Evolutionary conservation across 2,888 invertebrate genomes (phyloP).

Genomic region (Synergus itoensis): DNA sequence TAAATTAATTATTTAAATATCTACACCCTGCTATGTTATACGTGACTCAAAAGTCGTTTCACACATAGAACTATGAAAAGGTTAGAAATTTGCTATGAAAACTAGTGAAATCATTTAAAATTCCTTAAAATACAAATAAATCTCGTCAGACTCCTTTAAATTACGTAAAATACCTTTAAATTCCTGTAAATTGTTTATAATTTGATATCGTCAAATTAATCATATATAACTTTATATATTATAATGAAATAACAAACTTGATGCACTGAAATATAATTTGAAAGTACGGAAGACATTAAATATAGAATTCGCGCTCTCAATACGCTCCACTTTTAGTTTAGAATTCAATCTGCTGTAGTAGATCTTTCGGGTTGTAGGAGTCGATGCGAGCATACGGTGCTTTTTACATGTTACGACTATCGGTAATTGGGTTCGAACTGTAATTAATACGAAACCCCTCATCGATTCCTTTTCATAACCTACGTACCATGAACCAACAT

Average conservation of each 20-base stretch:
- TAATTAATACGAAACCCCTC: slow-evolving; percentile 18
- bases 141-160: too few relatives aligned
- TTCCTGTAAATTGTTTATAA: too few relatives aligned
- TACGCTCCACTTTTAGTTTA: background rate
- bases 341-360: background rate
- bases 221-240: too few relatives aligned
- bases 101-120: too few relatives aligned
- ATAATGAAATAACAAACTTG: too few relatives aligned
- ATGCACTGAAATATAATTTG: too few relatives aligned
- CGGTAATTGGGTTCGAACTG: slow-evolving; percentile 14
- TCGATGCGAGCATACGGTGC: background rate
- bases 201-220: too few relatives aligned
- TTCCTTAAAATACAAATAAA: too few relatives aligned
- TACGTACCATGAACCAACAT: slow-evolving; percentile 4
- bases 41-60: background rate
- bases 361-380: background rate
- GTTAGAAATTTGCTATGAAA: background rate
- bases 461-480: slow-evolving; percentile 15
- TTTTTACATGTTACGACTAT: slow-evolving; percentile 13
- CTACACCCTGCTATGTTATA: background rate
- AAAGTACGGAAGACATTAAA: background rate
- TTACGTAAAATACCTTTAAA: too few relatives aligned
- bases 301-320: background rate
- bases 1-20: slow-evolving; percentile 1
- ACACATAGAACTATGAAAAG: too few relatives aligned